Evolutionary conservation across 2,797 vertebrate genomes (phyloP).

Genomic region (Leuciscus waleckii): DNA sequence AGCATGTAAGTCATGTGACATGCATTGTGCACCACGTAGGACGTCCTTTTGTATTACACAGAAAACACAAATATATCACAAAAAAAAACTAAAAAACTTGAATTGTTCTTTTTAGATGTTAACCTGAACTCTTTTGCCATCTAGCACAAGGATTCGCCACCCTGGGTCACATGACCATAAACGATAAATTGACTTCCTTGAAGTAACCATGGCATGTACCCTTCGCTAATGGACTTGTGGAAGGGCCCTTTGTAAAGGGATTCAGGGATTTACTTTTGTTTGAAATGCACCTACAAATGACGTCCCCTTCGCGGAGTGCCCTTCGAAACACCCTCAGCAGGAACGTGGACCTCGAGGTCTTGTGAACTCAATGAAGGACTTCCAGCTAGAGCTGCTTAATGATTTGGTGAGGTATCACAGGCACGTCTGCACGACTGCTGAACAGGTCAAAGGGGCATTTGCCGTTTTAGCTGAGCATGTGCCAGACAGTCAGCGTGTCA

Average conservation of each 20-base stretch:
- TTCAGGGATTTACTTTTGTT: neutral
- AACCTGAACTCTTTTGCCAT: neutral
- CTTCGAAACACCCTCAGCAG: no score
- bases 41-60: no score
- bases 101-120: neutral
- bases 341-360: neutral
- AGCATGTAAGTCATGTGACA: no score
- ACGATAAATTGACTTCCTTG: neutral
- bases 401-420: neutral
- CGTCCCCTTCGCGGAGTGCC: no score
- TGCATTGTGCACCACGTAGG: no score
- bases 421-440: neutral
- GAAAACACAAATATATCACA: no score
- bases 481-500: neutral
- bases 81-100: neutral
- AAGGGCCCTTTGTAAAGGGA: neutral
- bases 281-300: neutral
- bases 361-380: neutral
- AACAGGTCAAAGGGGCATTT: constrained; percentile 18
- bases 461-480: neutral
- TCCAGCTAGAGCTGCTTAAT: neutral
- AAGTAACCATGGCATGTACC: neutral
- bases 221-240: neutral
- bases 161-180: neutral
- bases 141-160: neutral